These are phyloP conservation scores for Marcusenius ussheri DNA, from an alignment of 2,113 vertebrate species.

Conservation along the genomic window DNA sequence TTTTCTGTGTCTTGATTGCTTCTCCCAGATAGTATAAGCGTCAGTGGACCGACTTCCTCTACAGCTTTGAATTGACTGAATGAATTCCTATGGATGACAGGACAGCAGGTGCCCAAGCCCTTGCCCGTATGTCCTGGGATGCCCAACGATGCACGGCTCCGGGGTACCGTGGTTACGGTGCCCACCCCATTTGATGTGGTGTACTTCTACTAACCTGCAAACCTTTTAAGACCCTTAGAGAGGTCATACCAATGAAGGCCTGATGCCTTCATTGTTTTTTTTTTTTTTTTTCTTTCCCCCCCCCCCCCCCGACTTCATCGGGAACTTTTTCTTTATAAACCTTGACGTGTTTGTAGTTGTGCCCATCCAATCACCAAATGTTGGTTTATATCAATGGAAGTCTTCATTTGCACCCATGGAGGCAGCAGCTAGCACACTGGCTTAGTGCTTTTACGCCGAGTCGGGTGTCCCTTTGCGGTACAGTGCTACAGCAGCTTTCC, in stretches of 20 bases:
- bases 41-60: neutral
- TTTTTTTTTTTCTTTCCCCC: neutral
- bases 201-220: neutral
- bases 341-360: neutral
- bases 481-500: neutral
- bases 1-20: neutral
- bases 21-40: neutral
- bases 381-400: neutral
- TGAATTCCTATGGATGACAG: neutral
- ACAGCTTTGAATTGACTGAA: neutral
- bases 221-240: neutral
- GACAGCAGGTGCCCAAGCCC: neutral
- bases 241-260: neutral
- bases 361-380: neutral
- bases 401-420: neutral
- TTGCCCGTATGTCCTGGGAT: neutral
- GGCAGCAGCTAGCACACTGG: neutral
- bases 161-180: neutral
- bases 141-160: neutral
- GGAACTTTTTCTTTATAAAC: neutral
- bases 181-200: neutral
- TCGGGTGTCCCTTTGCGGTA: neutral
- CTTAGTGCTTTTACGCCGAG: neutral
- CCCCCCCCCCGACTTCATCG: neutral
- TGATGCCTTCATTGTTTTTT: too few relatives aligned